These are phyloP conservation scores for Lithophane semibrunnea DNA, from an alignment of 2,888 invertebrate genomes.

Conservation along the genomic window DNA sequence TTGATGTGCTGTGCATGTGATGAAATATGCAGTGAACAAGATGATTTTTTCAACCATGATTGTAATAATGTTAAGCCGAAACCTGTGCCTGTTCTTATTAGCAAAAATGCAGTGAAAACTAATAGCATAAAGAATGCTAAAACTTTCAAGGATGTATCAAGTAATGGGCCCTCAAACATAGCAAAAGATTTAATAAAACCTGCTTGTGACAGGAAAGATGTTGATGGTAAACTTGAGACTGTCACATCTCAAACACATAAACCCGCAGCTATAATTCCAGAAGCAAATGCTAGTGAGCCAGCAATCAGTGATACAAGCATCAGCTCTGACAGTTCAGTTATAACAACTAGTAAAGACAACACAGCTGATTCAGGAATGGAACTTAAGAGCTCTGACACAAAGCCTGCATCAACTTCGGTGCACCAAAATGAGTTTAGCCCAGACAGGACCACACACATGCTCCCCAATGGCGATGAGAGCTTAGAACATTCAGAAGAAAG, in stretches of 20 bases:
- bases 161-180: constrained; percentile 78
- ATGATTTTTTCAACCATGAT: constrained; percentile 94
- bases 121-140: constrained; percentile 80
- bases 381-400: constrained; percentile 74
- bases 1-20: constrained; percentile 95
- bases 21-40: constrained; percentile 93
- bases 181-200: constrained; percentile 74
- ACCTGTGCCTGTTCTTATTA: constrained; percentile 88
- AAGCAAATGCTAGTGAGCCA: constrained; percentile 72
- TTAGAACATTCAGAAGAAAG: constrained; percentile 82
- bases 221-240: constrained; percentile 77
- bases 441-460: constrained; percentile 67
- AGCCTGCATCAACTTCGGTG: constrained; percentile 72
- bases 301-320: constrained; percentile 79
- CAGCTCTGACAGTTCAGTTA: constrained; percentile 75
- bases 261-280: constrained; percentile 61
- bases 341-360: constrained; percentile 77
- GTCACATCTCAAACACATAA: constrained; percentile 74
- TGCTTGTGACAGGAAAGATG: constrained; percentile 78
- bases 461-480: constrained; percentile 83
- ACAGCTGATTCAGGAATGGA: constrained; percentile 79
- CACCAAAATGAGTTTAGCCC: constrained; percentile 68
- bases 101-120: constrained; percentile 83
- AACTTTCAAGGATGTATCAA: constrained; percentile 75
- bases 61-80: constrained; percentile 90